A percentile compares a stretch with the other conserved stretches of the same genome.
Conservation (phyloP, 2,113 vertebrate species). For the Cranoglanis bouderius region DNA sequence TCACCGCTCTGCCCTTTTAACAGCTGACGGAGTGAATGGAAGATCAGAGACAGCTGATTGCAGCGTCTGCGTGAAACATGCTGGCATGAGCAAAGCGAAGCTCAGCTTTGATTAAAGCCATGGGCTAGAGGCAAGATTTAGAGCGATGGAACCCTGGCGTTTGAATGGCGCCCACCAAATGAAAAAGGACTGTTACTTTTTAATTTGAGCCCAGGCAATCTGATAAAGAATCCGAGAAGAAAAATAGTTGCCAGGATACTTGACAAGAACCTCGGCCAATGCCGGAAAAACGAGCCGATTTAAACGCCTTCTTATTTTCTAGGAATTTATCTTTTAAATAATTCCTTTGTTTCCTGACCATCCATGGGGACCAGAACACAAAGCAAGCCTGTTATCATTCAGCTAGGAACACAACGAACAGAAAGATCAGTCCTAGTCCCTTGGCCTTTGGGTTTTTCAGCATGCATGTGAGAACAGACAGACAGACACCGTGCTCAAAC, state of each 20-base stretch:
- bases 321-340: slow-evolving; percentile 58
- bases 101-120: slow-evolving; percentile 58
- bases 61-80: slow-evolving; percentile 51
- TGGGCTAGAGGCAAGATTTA: slow-evolving; percentile 42
- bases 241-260: slow-evolving; percentile 68
- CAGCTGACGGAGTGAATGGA: slow-evolving; percentile 20
- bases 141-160: slow-evolving; percentile 41
- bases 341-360: slow-evolving; percentile 58
- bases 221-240: slow-evolving; percentile 61
- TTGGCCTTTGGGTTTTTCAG: background rate
- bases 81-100: slow-evolving; percentile 36
- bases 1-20: slow-evolving; percentile 35
- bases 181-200: slow-evolving; percentile 42
- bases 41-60: slow-evolving; percentile 41
- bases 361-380: slow-evolving; percentile 23
- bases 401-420: background rate
- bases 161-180: slow-evolving; percentile 26
- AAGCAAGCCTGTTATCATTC: slow-evolving; percentile 36
- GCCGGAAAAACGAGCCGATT: slow-evolving; percentile 41
- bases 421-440: background rate
- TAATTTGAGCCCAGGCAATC: slow-evolving; percentile 59
- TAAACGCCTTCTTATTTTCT: slow-evolving; percentile 53
- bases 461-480: background rate
- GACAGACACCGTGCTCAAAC: background rate
- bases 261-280: slow-evolving; percentile 57